Evolutionary conservation across 2,113 vertebrate genomes (phyloP).

Genomic region (Saimiri boliviensis): DNA sequence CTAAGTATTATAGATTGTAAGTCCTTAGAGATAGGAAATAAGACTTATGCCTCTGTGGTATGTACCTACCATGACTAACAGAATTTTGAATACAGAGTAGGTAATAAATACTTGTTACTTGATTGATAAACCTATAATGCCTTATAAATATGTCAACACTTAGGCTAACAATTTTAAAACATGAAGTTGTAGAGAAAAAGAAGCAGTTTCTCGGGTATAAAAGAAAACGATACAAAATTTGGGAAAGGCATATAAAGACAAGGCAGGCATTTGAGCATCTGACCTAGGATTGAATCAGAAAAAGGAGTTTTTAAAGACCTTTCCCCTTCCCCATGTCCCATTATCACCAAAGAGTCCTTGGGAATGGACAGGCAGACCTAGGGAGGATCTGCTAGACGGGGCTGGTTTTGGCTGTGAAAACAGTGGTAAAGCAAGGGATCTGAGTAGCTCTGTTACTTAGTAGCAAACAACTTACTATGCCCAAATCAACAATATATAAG

Average conservation of each 20-base stretch:
- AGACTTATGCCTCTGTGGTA: not conserved
- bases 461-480: conserved; percentile 12
- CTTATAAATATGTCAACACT: conserved; percentile 44
- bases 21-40: conserved; percentile 19
- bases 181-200: not conserved
- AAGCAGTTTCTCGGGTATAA: not conserved
- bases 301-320: not conserved
- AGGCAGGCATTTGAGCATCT: not conserved
- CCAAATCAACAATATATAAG: conserved; percentile 24
- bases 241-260: not conserved
- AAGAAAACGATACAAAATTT: not conserved
- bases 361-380: not conserved
- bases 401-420: not conserved
- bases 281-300: not conserved
- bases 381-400: not conserved
- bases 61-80: not conserved
- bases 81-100: conserved; percentile 12
- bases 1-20: not conserved
- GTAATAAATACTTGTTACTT: conserved; percentile 34
- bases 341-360: not conserved
- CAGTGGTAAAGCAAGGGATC: not conserved
- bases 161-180: not conserved
- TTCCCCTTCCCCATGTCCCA: too few species aligned
- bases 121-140: not conserved
- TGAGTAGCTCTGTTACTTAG: not conserved